Evolutionary conservation across 2,888 invertebrate genomes (phyloP), one percentile per base, ranked within the genome.

Genomic region (Stramonita haemastoma): DNA sequence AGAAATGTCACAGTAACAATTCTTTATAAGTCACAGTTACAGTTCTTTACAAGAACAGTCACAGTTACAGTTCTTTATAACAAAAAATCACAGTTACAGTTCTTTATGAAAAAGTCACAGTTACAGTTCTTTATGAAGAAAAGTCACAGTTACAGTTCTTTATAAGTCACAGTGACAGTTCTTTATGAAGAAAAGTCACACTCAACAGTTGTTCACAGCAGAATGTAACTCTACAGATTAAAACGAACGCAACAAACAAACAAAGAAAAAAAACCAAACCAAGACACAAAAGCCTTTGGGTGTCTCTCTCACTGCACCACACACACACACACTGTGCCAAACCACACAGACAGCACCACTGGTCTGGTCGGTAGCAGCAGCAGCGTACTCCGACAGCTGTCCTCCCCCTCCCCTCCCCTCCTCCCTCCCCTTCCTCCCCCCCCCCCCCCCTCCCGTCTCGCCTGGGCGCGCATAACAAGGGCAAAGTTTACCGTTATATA

Each of bases 291-390:
- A 15, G 19, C 22, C 60, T 19, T 15, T 26, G n/a, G 73, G n/a
- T n/a, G 73, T 79, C 77, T 79, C 13, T 79, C 32, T 19, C 77
- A 79, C 77, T 79, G 26, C 5, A 79, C 77, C 77, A 79, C 77
- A 32, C 77, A 73, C 34, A 11, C 77, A 17, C 15, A 17, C 4
- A 5, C 4, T 46, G 46, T 46, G 46, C 46, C 46, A 46, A 8
- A 46, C 46, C 8, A n/a, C n/a, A n/a, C 29, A 29, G 32, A 32
- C 15, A 4, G 32, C 8, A 26, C 1, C 32, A 32, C 77, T 29
- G 17, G 17, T 32, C 77, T 32, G 32, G 77, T 32, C 17, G 26
- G 29, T 19, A 4, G 15, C 17, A 13, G 32, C n/a, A n/a, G n/a
- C n/a, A n/a, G 17, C 17, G 77, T 79, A 32, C 77, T 79, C 77